Evolutionary conservation across 2,113 vertebrate species (phyloP).

Genomic region (Lampris incognitus): DNA sequence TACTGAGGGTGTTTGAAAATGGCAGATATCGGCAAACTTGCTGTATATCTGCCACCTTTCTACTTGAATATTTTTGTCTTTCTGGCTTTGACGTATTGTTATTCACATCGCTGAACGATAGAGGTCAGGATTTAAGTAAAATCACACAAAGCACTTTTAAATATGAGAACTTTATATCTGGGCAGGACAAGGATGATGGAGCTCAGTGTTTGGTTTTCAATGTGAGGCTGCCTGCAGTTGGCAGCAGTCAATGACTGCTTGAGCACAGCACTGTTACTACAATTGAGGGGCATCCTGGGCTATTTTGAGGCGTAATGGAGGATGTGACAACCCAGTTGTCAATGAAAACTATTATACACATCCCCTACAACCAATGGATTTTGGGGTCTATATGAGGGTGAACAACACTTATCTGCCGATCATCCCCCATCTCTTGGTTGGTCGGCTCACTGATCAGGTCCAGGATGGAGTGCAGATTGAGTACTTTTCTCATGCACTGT

Average conservation of each 20-base stretch:
- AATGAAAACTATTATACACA: not conserved
- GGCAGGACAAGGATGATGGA: conserved; percentile 72
- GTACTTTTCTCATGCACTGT: conserved; percentile 81
- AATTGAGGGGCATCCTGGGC: not conserved
- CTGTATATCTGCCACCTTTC: too few species aligned
- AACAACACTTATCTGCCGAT: not conserved
- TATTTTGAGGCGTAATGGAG: conserved; percentile 83
- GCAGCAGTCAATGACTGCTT: too few species aligned
- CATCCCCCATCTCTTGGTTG: conserved; percentile 71
- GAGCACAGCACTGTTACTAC: not conserved
- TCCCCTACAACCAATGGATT: conserved; percentile 1
- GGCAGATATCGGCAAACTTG: too few species aligned
- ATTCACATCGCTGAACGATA: too few species aligned
- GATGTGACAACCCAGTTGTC: conserved; percentile 8
- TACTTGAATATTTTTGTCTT: too few species aligned
- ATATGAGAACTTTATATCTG: not conserved
- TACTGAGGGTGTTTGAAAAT: too few species aligned
- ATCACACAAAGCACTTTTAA: not conserved
- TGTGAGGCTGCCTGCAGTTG: conserved; percentile 80
- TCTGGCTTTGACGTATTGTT: too few species aligned
- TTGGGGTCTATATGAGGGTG: not conserved
- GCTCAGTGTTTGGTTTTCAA: conserved; percentile 83
- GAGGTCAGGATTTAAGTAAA: too few species aligned
- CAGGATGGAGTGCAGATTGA: conserved; percentile 81
- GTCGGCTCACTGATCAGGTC: conserved; percentile 47